Conservation (phyloP, 64 coral and sea anemone genomes). For the Porites lutea region DNA sequence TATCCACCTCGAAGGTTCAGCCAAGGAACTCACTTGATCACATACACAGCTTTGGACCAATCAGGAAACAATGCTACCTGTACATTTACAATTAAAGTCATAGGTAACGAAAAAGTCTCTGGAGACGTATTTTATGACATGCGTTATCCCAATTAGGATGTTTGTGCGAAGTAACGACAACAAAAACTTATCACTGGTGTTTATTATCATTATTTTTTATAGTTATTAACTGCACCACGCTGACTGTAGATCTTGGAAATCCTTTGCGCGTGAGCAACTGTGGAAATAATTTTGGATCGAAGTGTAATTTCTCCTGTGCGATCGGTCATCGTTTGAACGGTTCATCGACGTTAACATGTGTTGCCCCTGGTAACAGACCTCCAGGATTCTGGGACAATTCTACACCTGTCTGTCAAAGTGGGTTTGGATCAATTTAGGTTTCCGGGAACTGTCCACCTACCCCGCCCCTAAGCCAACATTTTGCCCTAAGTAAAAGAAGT, state of each 20-base stretch:
- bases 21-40: constrained; percentile 16
- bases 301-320: constrained; percentile 19
- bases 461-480: too few relatives aligned
- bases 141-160: too few relatives aligned
- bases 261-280: not conserved
- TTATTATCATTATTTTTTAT: not conserved
- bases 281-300: constrained; percentile 23
- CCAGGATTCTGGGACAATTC: constrained; percentile 19
- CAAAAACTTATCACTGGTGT: too few relatives aligned
- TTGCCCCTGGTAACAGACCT: not conserved
- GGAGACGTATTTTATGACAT: not conserved
- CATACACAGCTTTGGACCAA: constrained; percentile 37
- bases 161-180: not conserved
- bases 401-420: not conserved
- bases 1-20: constrained; percentile 11
- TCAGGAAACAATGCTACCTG: constrained; percentile 42
- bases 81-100: constrained; percentile 11
- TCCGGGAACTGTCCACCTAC: too few relatives aligned
- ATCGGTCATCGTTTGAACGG: constrained; percentile 22
- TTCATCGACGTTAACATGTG: not conserved
- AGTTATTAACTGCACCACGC: constrained; percentile 23
- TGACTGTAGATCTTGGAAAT: not conserved
- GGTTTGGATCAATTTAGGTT: too few relatives aligned
- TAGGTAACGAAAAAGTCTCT: not conserved
- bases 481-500: too few relatives aligned